Percentiles rank a stretch among this genome's conserved stretches.
These are phyloP conservation scores for Labeo rohita DNA, from an alignment of 2,113 vertebrate species.

Conservation along the genomic window DNA sequence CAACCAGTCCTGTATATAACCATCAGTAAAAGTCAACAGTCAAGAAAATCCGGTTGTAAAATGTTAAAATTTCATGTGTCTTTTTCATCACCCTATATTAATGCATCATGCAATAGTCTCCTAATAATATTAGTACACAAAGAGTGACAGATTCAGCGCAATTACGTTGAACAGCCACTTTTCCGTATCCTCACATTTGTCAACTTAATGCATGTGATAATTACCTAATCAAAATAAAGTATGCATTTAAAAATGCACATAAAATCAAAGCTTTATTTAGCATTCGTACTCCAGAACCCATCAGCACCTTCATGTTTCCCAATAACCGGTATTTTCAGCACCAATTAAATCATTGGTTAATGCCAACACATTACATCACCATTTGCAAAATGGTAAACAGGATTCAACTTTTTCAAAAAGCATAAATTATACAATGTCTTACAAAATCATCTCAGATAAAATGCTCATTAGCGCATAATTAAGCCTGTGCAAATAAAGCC, in stretches of 20 bases:
- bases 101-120: not conserved
- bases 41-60: not conserved
- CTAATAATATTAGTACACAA: not conserved
- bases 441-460: not conserved
- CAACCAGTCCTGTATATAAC: not conserved
- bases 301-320: not conserved
- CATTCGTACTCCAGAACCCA: not conserved
- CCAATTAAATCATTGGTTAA: not conserved
- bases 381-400: constrained; percentile 2
- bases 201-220: not conserved
- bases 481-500: constrained; percentile 30
- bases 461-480: constrained; percentile 23
- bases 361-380: not conserved
- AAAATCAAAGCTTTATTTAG: not conserved
- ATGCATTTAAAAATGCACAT: not conserved
- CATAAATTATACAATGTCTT: not conserved
- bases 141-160: not conserved
- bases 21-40: not conserved
- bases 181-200: not conserved
- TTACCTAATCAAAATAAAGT: constrained; percentile 15
- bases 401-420: not conserved
- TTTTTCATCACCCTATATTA: not conserved
- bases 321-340: not conserved
- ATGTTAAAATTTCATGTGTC: not conserved
- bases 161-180: not conserved